Conservation (phyloP, 2,888 invertebrate species). For the Hydriomena furcata region DNA sequence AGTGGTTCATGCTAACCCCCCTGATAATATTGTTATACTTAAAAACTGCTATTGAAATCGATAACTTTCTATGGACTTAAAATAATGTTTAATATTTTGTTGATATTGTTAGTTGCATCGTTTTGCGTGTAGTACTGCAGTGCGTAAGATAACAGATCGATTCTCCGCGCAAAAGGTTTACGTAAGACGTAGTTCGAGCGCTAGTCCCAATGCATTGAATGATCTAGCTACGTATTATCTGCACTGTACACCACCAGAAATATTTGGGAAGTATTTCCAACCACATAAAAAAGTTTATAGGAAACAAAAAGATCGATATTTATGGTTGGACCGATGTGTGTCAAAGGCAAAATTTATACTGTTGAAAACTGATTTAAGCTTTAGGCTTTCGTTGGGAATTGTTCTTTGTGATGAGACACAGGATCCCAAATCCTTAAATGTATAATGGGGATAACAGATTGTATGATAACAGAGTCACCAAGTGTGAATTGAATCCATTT, state of each 20-base stretch:
- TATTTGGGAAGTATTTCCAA: slow-evolving; percentile 81
- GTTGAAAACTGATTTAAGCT: slow-evolving; percentile 69
- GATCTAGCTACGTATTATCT: neutral
- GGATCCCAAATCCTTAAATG: slow-evolving; percentile 41
- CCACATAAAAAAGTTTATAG: slow-evolving; percentile 78
- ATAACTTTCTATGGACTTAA: no score
- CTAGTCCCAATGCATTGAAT: neutral
- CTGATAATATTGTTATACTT: no score
- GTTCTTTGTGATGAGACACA: slow-evolving; percentile 62
- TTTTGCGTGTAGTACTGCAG: no score
- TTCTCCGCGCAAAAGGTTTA: no score
- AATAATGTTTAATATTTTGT: no score
- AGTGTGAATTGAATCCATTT: slow-evolving; percentile 36
- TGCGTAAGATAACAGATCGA: no score
- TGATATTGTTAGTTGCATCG: no score
- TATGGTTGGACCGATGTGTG: slow-evolving; percentile 76
- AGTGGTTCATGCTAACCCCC: no score
- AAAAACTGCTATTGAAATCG: no score
- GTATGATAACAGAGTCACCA: slow-evolving; percentile 40
- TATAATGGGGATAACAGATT: slow-evolving; percentile 56
- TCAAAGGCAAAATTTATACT: slow-evolving; percentile 78
- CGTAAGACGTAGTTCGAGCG: neutral
- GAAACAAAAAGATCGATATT: slow-evolving; percentile 77
- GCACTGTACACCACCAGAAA: slow-evolving; percentile 49
- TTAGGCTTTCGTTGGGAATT: slow-evolving; percentile 62